phyloP scores from a whole-genome alignment of 2,113 vertebrate species.

The Forbesichthys papilliferus region DNA sequence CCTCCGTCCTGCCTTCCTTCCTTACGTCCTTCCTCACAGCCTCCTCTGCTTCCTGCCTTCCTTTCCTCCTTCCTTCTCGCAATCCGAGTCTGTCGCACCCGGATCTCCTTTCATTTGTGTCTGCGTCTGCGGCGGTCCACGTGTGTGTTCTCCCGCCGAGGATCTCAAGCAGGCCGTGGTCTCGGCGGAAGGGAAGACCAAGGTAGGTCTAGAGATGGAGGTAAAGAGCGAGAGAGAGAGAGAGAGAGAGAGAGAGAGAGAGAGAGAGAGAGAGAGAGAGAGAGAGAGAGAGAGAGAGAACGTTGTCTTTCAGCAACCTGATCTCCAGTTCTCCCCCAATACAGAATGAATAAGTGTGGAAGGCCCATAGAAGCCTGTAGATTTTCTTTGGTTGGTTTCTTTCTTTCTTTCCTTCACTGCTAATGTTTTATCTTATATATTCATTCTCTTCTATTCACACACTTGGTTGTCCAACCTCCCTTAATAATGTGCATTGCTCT shows the following conservation, averaged over 20 bases:
- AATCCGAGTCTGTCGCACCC: slow-evolving; percentile 66
- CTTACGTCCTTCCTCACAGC: slow-evolving; percentile 31
- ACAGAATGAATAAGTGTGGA: no score
- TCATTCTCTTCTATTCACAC: no score
- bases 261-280: no score
- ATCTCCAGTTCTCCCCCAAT: no score
- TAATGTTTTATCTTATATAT: no score
- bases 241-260: not conserved
- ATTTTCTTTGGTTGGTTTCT: no score
- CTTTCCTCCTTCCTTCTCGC: slow-evolving; percentile 56
- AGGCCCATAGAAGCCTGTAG: no score
- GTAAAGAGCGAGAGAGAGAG: not conserved
- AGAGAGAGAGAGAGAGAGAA: no score
- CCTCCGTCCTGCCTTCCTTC: slow-evolving; percentile 25
- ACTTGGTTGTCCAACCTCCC: no score
- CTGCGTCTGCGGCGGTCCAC: slow-evolving; percentile 55
- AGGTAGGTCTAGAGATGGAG: slow-evolving; percentile 56
- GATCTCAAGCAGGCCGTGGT: not conserved
- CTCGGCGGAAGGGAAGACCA: not conserved
- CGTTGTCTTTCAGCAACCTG: no score
- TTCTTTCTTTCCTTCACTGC: no score
- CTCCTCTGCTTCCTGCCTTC: slow-evolving; percentile 41
- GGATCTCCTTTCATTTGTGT: slow-evolving; percentile 50
- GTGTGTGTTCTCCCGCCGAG: slow-evolving; percentile 32
- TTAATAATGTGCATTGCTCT: no score